phyloP scores from a whole-genome alignment of 1,140 invertebrate genomes.

The Eupeodes corollae region DNA sequence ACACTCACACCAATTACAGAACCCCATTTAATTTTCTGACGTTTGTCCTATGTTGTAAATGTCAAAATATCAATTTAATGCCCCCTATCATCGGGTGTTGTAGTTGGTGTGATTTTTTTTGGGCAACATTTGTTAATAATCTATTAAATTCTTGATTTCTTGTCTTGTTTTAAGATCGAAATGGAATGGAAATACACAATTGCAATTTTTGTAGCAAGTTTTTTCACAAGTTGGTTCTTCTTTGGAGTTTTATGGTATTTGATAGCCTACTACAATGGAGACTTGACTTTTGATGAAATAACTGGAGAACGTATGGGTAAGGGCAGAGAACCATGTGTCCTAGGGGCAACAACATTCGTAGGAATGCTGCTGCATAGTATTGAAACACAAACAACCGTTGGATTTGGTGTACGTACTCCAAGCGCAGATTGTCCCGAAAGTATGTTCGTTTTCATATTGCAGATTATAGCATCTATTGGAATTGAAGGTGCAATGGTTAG shows the following conservation, averaged over 20 bases:
- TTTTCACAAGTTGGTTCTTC: conserved; percentile 44
- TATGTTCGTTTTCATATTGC: conserved; percentile 55
- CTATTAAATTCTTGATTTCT: no score
- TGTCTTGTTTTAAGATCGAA: conserved; percentile 39
- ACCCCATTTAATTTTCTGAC: no score
- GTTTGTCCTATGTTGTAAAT: no score
- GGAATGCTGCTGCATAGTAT: conserved; percentile 49
- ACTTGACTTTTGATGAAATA: conserved; percentile 31
- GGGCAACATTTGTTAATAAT: no score
- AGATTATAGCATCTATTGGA: conserved; percentile 45
- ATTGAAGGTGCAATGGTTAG: conserved; percentile 46
- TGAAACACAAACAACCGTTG: conserved; percentile 55
- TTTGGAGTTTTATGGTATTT: conserved; percentile 44
- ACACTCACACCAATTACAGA: no score
- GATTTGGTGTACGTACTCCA: conserved; percentile 60
- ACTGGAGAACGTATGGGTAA: conserved; percentile 25
- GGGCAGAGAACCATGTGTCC: conserved; percentile 36
- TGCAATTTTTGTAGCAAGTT: conserved; percentile 40
- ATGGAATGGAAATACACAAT: conserved; percentile 49
- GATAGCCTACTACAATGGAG: conserved; percentile 41
- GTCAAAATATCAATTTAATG: no score
- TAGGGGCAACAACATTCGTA: conserved; percentile 42
- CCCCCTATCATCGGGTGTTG: no score
- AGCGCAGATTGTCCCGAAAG: conserved; percentile 77
- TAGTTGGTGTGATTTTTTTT: no score